Evolutionary conservation across 2,888 invertebrate species (phyloP).

Genomic region (Calephelis perditalis): DNA sequence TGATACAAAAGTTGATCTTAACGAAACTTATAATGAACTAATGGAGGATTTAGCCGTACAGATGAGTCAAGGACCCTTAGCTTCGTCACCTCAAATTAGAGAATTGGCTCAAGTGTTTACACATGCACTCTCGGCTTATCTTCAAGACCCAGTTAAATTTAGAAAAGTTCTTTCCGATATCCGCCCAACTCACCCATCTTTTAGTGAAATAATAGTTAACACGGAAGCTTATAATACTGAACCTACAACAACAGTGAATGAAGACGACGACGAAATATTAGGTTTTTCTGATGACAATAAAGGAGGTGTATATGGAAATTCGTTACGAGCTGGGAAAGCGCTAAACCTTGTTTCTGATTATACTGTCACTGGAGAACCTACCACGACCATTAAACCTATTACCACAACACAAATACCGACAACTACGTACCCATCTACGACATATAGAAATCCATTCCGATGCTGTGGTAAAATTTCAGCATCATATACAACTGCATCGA

Average conservation of each 20-base stretch:
- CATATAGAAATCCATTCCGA: conserved; percentile 54
- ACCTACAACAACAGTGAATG: conserved; percentile 78
- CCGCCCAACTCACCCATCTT: conserved; percentile 87
- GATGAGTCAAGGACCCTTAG: conserved; percentile 81
- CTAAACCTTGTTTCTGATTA: conserved; percentile 49
- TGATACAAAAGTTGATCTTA: conserved; percentile 60
- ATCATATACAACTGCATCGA: conserved; percentile 60
- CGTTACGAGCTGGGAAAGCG: conserved; percentile 63
- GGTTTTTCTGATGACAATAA: conserved; percentile 85
- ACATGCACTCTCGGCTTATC: conserved; percentile 87
- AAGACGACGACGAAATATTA: conserved; percentile 86
- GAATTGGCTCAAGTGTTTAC: conserved; percentile 91
- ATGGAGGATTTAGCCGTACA: conserved; percentile 78
- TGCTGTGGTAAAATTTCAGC: conserved; percentile 69
- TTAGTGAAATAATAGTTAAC: conserved; percentile 55
- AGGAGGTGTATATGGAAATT: conserved; percentile 40
- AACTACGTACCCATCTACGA: conserved; percentile 44
- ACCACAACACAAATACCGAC: conserved; percentile 39
- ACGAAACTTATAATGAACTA: conserved; percentile 64
- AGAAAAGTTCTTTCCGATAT: conserved; percentile 86
- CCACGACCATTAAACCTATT: conserved; percentile 41
- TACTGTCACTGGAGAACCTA: conserved; percentile 36
- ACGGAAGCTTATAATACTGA: conserved; percentile 71
- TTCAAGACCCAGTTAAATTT: conserved; percentile 90
- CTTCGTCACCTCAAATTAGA: conserved; percentile 81